Percentiles rank a stretch among this genome's conserved stretches.
phyloP scores from a whole-genome alignment of 2,113 vertebrate genomes.

The Petaurus breviceps region DNA sequence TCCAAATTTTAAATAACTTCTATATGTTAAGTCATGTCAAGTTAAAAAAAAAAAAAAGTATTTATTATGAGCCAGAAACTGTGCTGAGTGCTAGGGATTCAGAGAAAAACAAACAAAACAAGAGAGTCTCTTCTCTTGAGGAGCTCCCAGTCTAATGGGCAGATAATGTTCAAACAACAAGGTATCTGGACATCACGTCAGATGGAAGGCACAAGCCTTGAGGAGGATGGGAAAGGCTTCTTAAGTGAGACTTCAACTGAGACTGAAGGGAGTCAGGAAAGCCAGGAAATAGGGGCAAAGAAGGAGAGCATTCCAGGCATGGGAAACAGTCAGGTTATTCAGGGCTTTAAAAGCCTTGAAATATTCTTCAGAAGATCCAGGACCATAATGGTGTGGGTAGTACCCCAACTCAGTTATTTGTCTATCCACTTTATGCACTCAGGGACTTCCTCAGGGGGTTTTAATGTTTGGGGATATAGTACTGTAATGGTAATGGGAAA shows the following conservation, averaged over 20 bases:
- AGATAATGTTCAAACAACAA: background rate
- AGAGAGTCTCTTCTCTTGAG: background rate
- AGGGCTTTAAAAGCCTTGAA: background rate
- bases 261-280: background rate
- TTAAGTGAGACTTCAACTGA: background rate
- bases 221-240: background rate
- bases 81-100: background rate
- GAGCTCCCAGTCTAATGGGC: background rate
- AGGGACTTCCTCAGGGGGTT: background rate
- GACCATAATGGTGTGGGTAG: background rate
- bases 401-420: background rate
- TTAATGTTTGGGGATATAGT: background rate
- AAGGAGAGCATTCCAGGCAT: background rate
- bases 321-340: background rate
- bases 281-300: background rate
- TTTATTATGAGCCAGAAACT: background rate
- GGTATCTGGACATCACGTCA: background rate
- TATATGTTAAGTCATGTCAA: background rate
- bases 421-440: background rate
- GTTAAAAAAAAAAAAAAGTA: background rate
- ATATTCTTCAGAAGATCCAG: background rate
- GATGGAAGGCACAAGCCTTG: background rate
- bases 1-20: too few species aligned
- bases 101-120: background rate
- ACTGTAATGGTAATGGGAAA: too few species aligned